These are phyloP conservation scores for Vipera ursinii DNA, from an alignment of 2,797 vertebrate species.

Conservation along the genomic window DNA sequence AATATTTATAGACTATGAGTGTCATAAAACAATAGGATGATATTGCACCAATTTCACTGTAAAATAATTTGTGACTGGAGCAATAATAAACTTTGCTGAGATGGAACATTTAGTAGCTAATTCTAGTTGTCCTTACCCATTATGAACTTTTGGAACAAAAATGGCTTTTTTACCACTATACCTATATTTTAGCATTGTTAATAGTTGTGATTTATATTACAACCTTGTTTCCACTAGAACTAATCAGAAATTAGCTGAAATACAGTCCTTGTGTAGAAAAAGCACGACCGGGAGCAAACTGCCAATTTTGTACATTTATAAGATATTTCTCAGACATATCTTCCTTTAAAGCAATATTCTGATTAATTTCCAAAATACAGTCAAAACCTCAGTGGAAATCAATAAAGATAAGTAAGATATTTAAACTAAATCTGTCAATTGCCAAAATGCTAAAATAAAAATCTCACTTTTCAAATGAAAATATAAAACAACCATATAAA, in stretches of 20 bases:
- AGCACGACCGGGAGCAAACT: background rate
- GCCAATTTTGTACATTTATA: background rate
- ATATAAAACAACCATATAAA: background rate
- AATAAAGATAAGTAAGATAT: background rate
- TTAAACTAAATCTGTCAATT: background rate
- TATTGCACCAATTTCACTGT: background rate
- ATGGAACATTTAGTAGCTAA: background rate
- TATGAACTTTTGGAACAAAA: background rate
- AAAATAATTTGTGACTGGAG: background rate
- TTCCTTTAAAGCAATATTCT: background rate
- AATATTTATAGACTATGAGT: background rate
- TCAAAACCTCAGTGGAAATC: background rate
- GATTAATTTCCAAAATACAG: background rate
- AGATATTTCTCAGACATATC: background rate
- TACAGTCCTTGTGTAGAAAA: background rate
- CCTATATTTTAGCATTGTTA: background rate
- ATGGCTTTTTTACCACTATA: background rate
- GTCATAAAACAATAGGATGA: background rate
- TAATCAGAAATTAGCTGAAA: background rate
- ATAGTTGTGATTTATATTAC: background rate
- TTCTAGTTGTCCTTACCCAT: background rate
- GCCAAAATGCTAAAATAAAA: background rate
- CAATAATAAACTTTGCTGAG: background rate
- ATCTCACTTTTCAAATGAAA: background rate
- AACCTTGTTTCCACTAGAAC: background rate